These are phyloP conservation scores for Sitta carolinensis DNA, from an alignment of 2,797 vertebrate species.

Conservation along the genomic window DNA sequence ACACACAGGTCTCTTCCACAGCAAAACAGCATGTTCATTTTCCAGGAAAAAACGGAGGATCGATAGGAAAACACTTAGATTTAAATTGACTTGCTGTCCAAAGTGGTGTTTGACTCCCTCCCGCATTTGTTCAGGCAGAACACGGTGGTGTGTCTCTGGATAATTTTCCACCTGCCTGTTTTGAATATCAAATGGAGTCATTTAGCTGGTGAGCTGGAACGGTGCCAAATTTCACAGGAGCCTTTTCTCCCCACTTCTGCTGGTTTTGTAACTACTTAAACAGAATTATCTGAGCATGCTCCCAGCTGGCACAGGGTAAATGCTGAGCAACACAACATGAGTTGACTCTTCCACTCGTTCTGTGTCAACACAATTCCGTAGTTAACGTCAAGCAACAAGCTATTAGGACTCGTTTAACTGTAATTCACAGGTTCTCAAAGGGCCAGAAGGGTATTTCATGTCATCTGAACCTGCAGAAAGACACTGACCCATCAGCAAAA, in stretches of 20 bases:
- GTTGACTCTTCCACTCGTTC: background rate
- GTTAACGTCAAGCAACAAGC: background rate
- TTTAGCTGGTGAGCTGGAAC: background rate
- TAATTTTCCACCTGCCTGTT: slow-evolving; percentile 65
- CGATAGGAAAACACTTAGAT: background rate
- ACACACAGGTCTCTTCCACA: background rate
- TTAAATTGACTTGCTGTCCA: slow-evolving; percentile 2
- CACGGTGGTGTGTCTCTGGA: slow-evolving; percentile 9
- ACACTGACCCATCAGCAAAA: background rate
- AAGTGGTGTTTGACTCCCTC: slow-evolving; percentile 15
- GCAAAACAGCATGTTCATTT: background rate
- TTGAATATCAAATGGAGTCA: slow-evolving; percentile 47
- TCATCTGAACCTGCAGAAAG: background rate
- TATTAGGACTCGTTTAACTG: background rate
- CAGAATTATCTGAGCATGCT: slow-evolving; percentile 35
- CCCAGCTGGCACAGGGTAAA: background rate
- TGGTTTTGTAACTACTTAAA: slow-evolving; percentile 18
- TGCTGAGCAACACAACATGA: slow-evolving; percentile 3
- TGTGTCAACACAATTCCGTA: background rate
- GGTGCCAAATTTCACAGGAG: background rate
- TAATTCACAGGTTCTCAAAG: background rate
- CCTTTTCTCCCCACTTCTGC: slow-evolving; percentile 28
- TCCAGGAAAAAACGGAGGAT: background rate
- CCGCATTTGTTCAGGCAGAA: slow-evolving; percentile 43
- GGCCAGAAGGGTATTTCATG: background rate